A percentile compares a stretch with the other conserved stretches of the same genome.
Evolutionary conservation across 2,888 invertebrate genomes (phyloP).

Genomic region (Punctoribates punctum): DNA sequence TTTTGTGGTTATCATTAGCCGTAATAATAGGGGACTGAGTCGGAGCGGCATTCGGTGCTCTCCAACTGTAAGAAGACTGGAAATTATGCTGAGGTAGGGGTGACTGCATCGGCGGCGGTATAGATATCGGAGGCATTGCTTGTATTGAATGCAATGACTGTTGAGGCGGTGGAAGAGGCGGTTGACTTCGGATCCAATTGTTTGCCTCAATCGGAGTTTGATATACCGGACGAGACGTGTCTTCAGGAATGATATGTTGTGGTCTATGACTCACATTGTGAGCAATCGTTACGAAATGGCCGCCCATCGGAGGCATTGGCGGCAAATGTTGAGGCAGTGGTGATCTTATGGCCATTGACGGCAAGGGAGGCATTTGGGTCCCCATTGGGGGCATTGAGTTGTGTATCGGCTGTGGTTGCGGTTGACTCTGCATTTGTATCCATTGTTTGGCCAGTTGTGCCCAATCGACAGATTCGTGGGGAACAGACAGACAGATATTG

Average conservation of each 20-base stretch:
- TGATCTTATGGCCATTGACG: neutral
- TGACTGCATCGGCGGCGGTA: neutral
- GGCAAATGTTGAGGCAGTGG: neutral
- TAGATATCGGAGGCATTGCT: neutral
- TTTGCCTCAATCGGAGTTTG: constrained; percentile 31
- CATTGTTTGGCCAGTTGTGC: constrained; percentile 94
- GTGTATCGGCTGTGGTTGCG: neutral
- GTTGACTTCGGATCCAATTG: constrained; percentile 4
- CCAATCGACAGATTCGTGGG: constrained; percentile 71
- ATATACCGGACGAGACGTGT: constrained; percentile 8
- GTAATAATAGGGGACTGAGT: neutral
- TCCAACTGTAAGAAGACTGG: neutral
- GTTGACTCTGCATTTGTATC: constrained; percentile 83
- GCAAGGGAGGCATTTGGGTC: neutral
- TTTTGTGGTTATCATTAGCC: neutral
- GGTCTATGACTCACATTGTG: neutral
- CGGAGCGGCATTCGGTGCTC: neutral
- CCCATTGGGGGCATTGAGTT: constrained; percentile 2
- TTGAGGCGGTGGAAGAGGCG: neutral
- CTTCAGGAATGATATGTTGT: neutral
- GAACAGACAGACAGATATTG: neutral
- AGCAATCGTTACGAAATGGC: neutral
- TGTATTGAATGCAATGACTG: neutral
- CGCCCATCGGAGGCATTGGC: constrained; percentile 3
- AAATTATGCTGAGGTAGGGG: neutral